Base-by-base conservation (phyloP, 2,797 vertebrate genomes). In the Hippoglossus hippoglossus region DNA sequence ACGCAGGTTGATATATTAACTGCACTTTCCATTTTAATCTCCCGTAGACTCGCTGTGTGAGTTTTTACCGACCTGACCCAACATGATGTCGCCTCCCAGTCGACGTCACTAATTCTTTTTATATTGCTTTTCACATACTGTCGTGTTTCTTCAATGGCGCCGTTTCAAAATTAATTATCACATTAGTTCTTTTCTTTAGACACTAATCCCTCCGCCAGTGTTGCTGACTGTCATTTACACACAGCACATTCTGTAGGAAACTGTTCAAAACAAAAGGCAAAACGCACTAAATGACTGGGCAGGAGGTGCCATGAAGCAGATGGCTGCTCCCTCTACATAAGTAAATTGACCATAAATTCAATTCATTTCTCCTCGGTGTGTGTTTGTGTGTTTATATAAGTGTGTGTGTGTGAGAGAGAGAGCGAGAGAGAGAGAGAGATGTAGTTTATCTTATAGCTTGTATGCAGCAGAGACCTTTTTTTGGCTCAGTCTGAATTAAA, bases 331-430 rank as follows among this genome's bases (percentile, higher is more conserved):
- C 64, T 72, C 65, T 80, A 69, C 74, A 83, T 80, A 86, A 91
- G 82, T 77, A 91, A 87, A 92, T 85, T 89, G 85, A 79, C 76
- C 75, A 86, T 92, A 88, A 89, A 93, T 92, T 87, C 34, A 75
- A 86, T 87, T 86, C 46, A 76, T 12, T 78, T 68, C 66, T 58
- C 39, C 59, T 16, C 16, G 5, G 51, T 60, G 55, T 50, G 50
- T 54, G 59, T 39, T 24, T 56, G 46, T 55, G 52, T 57, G 25
- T 57, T 56, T 50, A 12, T 58, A 50, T 53, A 51, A 39, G 51
- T 54, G 57, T 47, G 11, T 34, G 50, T 54, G 59, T 39, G 31
- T 56, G 44, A 51, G 47, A 57, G 36, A 53, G 59, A 47, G 63
- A 28, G 26, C 50, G 39, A 24, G 52, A 54, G 25, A 54, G 57